Conservation (phyloP, 2,888 invertebrate genomes). For the Therioaphis trifolii region DNA sequence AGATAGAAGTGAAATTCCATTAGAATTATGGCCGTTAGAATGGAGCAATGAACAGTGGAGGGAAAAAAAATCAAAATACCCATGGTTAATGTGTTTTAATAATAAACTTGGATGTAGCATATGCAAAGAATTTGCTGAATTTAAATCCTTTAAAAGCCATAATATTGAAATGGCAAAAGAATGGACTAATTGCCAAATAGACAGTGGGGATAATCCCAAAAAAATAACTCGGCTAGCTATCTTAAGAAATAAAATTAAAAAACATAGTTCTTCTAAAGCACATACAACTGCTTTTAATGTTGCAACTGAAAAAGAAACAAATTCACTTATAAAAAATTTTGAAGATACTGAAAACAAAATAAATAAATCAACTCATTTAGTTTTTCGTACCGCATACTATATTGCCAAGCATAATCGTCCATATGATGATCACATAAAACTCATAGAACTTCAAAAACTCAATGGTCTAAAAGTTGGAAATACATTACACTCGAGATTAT, state of each 20-base stretch:
- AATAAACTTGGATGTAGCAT: neutral
- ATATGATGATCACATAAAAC: neutral
- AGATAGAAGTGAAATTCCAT: no score
- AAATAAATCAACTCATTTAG: neutral
- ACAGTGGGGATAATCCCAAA: neutral
- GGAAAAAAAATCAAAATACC: neutral
- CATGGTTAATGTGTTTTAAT: neutral
- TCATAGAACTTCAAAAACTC: neutral
- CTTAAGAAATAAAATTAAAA: conserved; percentile 9
- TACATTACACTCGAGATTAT: neutral
- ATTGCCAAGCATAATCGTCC: neutral
- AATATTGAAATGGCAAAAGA: neutral
- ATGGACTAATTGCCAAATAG: neutral
- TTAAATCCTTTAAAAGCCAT: neutral
- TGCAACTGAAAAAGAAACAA: neutral
- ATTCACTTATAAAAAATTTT: neutral
- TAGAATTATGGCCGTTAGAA: no score
- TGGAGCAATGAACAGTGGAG: no score
- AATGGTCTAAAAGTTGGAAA: neutral
- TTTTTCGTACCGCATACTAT: conserved; percentile 4
- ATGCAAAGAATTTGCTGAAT: neutral
- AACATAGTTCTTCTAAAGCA: neutral
- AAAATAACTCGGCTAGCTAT: neutral
- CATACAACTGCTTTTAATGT: neutral
- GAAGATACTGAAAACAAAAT: neutral